Base-by-base conservation (phyloP, 2,888 invertebrate species). In the Anodontia alba region DNA sequence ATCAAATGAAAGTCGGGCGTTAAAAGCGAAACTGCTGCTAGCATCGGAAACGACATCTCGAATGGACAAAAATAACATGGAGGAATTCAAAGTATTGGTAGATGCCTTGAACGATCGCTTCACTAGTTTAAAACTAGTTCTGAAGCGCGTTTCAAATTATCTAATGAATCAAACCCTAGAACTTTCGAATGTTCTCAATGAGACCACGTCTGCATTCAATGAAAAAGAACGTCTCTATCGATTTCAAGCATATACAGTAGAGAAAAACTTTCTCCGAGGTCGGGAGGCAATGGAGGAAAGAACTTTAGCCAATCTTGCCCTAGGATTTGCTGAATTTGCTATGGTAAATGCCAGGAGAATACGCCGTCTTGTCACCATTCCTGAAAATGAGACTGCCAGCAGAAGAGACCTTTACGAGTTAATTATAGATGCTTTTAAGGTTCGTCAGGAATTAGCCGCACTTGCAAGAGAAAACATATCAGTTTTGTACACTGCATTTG, bases 271-370 rank as follows among this genome's bases (percentile, higher is more conserved):
- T 75, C 78, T 91, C 29, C 73, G 90, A 31, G 89, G 79, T 1
- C 78, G 91, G 1, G 89, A 91, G 33, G 91, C 91, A 0, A 91
- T 91, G 92, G 91, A 92, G 51, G 92, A 91, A 73, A 78, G 90
- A 67, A 90, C 89, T 12, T 78, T 91, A 33, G 73, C 79, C 7
- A 87, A 87, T 62, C 49, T 91, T 5, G 87, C 85, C 23, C 80
- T 87, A 20, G 90, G 88, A 0, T 91, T 87, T 67, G 87, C 89
- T 36, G 91, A 90, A 57, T 90, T 87, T 83, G 81, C 87, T 10
- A 88, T 83, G 74, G 54, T 81, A 0, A 79, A 84, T 7, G 83
- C 84, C 51, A 77, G 81, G 10, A 74, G 84, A 67, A 51, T 87
- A 5, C 43, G 68, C 12, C 80, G 85, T 26, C 43, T 87, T 1